Conservation (phyloP, 2,888 invertebrate genomes). For the Sarcophaga variegata region DNA sequence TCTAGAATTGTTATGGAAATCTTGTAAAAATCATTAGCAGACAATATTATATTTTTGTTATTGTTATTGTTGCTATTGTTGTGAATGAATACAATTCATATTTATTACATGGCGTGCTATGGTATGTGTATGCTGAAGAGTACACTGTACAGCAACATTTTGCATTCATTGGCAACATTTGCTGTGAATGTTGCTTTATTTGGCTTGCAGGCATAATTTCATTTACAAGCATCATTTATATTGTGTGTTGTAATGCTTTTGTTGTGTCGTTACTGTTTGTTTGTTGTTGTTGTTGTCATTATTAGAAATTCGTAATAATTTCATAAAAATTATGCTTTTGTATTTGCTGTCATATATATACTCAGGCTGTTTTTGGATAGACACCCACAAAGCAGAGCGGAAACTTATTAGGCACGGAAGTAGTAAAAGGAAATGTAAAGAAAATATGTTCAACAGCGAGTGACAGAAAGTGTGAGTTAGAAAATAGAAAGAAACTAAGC, state of each 20-base stretch:
- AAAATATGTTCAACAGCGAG: background rate
- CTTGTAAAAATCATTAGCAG: conserved; percentile 64
- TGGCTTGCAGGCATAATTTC: conserved; percentile 64
- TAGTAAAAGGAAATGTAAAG: background rate
- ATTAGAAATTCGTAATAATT: conserved; percentile 52
- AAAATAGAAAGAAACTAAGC: no score
- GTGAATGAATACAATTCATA: conserved; percentile 3
- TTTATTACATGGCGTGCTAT: conserved; percentile 7
- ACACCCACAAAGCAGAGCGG: conserved; percentile 17
- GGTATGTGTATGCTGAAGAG: background rate
- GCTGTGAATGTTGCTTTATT: conserved; percentile 47
- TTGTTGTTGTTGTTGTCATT: conserved; percentile 20
- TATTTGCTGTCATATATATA: background rate
- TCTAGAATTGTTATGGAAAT: conserved; percentile 35
- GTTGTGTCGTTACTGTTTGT: background rate
- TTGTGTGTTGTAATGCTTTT: conserved; percentile 14
- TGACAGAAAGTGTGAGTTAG: no score
- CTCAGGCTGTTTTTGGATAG: background rate
- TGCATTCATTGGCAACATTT: conserved; percentile 24
- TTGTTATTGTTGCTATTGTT: conserved; percentile 1
- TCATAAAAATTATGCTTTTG: conserved; percentile 31
- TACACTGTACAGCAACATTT: background rate
- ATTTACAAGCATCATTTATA: conserved; percentile 60
- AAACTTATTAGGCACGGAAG: conserved; percentile 37
- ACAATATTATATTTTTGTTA: conserved; percentile 29